phyloP scores from a whole-genome alignment of 2,113 vertebrate species.

The Macaca mulatta region DNA sequence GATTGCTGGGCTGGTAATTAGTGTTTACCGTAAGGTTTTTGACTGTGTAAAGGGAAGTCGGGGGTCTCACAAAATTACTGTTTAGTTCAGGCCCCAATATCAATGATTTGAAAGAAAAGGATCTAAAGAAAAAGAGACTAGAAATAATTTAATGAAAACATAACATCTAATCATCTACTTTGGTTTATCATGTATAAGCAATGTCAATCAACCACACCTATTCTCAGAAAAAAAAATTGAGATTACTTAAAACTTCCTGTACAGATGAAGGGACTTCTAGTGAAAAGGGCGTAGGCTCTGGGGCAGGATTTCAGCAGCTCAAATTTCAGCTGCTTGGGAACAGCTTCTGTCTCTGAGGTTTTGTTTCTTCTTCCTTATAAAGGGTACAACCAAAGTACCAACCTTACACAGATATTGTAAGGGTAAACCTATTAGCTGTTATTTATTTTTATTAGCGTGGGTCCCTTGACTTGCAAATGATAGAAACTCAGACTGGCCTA shows the following conservation, averaged over 20 bases:
- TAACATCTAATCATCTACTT: background rate
- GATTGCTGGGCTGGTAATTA: background rate
- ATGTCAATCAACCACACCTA: background rate
- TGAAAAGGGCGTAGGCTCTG: background rate
- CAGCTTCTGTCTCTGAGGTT: background rate
- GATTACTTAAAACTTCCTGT: background rate
- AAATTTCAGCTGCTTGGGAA: background rate
- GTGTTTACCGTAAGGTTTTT: background rate
- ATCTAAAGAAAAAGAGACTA: background rate
- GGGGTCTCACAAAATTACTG: background rate
- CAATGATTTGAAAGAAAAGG: slow-evolving; percentile 8
- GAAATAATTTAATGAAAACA: background rate
- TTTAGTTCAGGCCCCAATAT: background rate
- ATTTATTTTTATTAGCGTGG: background rate
- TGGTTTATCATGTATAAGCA: background rate
- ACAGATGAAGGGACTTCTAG: background rate
- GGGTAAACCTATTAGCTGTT: background rate
- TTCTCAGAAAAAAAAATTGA: background rate
- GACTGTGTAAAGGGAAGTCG: background rate
- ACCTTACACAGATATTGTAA: background rate
- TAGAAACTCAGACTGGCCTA: background rate
- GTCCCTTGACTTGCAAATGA: background rate
- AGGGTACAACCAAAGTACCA: background rate
- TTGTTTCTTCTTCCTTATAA: background rate
- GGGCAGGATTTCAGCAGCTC: background rate